A percentile compares a stretch with the other conserved stretches of the same genome.
phyloP scores from a whole-genome alignment of 2,888 invertebrate genomes.

The Eilema griseolum region DNA sequence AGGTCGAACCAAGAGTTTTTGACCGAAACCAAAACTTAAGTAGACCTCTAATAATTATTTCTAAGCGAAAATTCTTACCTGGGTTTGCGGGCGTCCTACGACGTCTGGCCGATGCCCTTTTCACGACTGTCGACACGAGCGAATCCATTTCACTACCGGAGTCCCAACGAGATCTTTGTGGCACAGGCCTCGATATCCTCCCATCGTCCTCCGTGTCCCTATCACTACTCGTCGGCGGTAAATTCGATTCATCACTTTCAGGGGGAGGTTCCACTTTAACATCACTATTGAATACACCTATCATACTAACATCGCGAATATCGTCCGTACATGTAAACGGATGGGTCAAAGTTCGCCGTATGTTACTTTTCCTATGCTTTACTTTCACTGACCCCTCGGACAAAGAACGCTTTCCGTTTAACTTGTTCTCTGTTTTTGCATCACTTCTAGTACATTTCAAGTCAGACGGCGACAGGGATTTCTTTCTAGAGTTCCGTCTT shows the following conservation, averaged over 20 bases:
- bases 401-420: conserved; percentile 75
- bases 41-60: not conserved
- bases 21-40: not conserved
- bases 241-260: conserved; percentile 82
- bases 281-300: conserved; percentile 69
- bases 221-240: conserved; percentile 83
- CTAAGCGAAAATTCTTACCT: conserved; percentile 61
- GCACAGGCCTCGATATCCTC: conserved; percentile 65
- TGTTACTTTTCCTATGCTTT: conserved; percentile 82
- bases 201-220: conserved; percentile 84
- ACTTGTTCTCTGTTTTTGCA: conserved; percentile 72
- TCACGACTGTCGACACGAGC: conserved; percentile 88
- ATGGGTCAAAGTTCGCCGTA: conserved; percentile 82
- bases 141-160: conserved; percentile 87
- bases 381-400: conserved; percentile 83
- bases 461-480: conserved; percentile 83
- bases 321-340: conserved; percentile 78
- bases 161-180: conserved; percentile 78
- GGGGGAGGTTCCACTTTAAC: conserved; percentile 70
- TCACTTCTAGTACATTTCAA: conserved; percentile 75
- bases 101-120: conserved; percentile 88
- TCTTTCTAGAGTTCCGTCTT: conserved; percentile 83
- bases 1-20: not conserved
- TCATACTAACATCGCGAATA: conserved; percentile 71
- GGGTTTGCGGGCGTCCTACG: conserved; percentile 83